Base-by-base conservation (phyloP, 2,888 invertebrate genomes). In the Cheilosia variabilis region DNA sequence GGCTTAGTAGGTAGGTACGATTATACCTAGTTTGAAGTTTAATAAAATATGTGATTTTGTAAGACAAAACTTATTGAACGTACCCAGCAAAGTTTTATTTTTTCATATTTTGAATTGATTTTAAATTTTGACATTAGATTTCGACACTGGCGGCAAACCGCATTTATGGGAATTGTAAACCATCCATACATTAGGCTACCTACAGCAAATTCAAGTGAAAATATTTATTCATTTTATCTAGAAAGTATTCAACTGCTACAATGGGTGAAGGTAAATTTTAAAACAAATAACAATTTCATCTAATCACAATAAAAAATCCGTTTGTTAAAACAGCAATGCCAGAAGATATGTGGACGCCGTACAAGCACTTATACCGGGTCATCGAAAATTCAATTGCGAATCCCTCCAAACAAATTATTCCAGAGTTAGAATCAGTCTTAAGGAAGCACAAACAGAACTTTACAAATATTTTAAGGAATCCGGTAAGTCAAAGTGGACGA, bases 361-460 rank as follows among this genome's bases (percentile, higher is more conserved):
- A 95, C 92, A 96, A 96, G 90, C 96, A 96, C 89, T 92, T 97
- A 47, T 95, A 95, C 84, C 93, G 93, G 34, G 93, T 95, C 60
- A 95, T 96, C 50, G 96, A 96, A 89, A 94, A 94, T 73, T 94
- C 95, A 88, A 93, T 97, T 41, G 93, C 94, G 7, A 93, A 94
- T 65, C 94, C 95, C 37, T 93, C 94, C 4, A 95, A 94, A 89
- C 94, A 95, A 22, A 94, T 95, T 81, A 87, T 90, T 22, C 75
- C 90, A 0, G 91, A 90, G 6, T 94, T 98, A 89, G 97, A 98
- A 91, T 94, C 95, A 60, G 94, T 95, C 13, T 92, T 98, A 22
- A 93, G 96, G 72, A 95, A 96, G 90, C 96, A 97, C 90, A 97
- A 97, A 90, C 96, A 97, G 89, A 97, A 96, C 90, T 98, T 98